Evolutionary conservation across 2,113 vertebrate species (phyloP).

Genomic region (Stegostoma tigrinum): DNA sequence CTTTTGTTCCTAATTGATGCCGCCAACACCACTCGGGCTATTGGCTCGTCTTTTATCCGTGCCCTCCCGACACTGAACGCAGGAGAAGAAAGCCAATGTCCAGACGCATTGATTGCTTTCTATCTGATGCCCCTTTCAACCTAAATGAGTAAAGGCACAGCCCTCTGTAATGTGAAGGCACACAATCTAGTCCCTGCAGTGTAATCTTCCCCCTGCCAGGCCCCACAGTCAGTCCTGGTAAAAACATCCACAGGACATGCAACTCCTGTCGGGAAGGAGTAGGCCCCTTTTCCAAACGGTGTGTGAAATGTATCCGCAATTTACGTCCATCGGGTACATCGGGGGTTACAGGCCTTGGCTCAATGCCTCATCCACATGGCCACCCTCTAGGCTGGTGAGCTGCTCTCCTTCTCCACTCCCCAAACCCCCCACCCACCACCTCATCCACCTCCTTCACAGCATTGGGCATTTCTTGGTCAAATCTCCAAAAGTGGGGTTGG

Average conservation of each 20-base stretch:
- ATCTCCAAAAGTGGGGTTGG: not conserved
- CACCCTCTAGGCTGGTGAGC: not conserved
- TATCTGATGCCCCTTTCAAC: not conserved
- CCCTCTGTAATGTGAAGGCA: not conserved
- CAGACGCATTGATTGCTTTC: slow-evolving; percentile 2
- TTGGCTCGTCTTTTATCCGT: not conserved
- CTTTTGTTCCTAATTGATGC: slow-evolving; percentile 4
- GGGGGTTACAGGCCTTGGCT: not conserved
- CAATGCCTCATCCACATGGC: not conserved
- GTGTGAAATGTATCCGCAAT: not conserved
- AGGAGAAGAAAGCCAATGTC: not conserved
- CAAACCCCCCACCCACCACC: too few relatives aligned
- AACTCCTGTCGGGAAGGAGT: not conserved
- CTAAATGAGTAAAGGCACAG: not conserved
- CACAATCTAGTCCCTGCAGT: not conserved
- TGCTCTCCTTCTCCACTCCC: too few relatives aligned
- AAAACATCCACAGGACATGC: not conserved
- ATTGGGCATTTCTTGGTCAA: not conserved
- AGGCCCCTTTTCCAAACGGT: not conserved
- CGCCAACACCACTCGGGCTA: not conserved
- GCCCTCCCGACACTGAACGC: not conserved
- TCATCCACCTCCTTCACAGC: not conserved
- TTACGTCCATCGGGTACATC: not conserved
- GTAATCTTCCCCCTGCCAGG: not conserved
- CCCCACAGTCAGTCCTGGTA: not conserved